Percentiles rank a stretch among this genome's conserved stretches.
Evolutionary conservation across 2,797 vertebrate genomes (phyloP).

Genomic region (Falco novaeseelandiae): DNA sequence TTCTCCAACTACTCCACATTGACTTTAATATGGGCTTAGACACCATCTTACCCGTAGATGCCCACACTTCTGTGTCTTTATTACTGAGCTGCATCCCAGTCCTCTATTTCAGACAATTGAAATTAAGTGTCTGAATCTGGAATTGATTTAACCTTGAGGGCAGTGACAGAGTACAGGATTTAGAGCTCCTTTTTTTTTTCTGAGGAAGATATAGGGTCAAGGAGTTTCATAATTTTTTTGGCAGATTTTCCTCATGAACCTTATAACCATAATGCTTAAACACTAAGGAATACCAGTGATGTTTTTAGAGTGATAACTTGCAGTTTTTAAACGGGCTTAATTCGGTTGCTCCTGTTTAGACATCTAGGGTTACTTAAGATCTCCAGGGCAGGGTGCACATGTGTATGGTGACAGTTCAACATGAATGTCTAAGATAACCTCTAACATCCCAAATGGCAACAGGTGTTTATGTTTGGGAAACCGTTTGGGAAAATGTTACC

Average conservation of each 20-base stretch:
- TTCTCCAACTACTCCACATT: background rate
- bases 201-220: background rate
- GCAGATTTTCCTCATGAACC: rapidly evolving
- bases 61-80: rapidly evolving
- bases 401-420: background rate
- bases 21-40: background rate
- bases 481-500: background rate
- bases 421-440: background rate
- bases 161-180: background rate
- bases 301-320: background rate
- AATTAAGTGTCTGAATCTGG: background rate
- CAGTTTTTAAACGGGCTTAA: background rate
- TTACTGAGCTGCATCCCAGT: background rate
- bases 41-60: background rate
- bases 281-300: background rate
- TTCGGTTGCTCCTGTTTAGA: background rate
- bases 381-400: background rate
- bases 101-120: background rate
- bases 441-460: background rate
- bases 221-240: background rate
- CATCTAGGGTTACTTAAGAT: background rate
- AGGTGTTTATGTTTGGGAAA: background rate
- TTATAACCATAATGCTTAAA: background rate
- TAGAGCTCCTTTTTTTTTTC: background rate
- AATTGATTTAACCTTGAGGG: background rate